Evolutionary conservation across 2,113 vertebrate species (phyloP), one percentile per base, ranked within the genome.

Genomic region (Trematocara variabile): DNA sequence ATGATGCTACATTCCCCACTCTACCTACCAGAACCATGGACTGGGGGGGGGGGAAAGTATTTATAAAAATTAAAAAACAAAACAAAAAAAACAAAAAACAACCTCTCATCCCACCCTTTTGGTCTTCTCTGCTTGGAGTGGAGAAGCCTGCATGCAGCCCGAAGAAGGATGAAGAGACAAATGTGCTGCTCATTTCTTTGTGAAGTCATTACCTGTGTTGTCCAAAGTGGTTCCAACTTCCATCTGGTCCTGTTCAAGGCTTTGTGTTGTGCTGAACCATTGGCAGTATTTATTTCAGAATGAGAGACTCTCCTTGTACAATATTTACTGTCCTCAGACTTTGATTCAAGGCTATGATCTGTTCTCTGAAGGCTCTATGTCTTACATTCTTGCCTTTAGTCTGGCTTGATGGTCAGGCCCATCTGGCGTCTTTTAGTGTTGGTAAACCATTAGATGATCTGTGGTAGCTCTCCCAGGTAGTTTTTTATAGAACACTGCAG

Each of bases 71-170:
- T 3, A 25, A 25, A 79, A 73, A 77, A n/a, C n/a, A n/a, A 77
- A 11, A 25, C 16, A 41, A 25, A 10, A 39, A n/a, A n/a, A n/a
- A n/a, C n/a, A n/a, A n/a, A 75, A 44, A 70, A 70, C 6, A 6
- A 18, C 5, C 79, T 89, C 79, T 92, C 91, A 85, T 92, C 75
- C 83, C 18, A 30, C 78, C 87, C 81, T 80, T 70, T 80, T 52
- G 77, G 75, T 89, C 58, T 86, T 82, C 77, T 88, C 89, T 89
- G 75, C 70, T 86, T 6, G 82, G 84, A 89, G 85, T 75, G 13
- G 90, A 92, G 91, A 90, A 89, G 54, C 91, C 91, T 95, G 94
- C 95, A 95, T 94, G 95, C 94, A 94, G 90, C 93, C 93, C 33
- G 87, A 80, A 91, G 93, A 79, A 75, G 86, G 92, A 90, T 91